A percentile compares a stretch with the other conserved stretches of the same genome.
Conservation (phyloP, 2,113 vertebrate species). For the Electrona antarctica region DNA sequence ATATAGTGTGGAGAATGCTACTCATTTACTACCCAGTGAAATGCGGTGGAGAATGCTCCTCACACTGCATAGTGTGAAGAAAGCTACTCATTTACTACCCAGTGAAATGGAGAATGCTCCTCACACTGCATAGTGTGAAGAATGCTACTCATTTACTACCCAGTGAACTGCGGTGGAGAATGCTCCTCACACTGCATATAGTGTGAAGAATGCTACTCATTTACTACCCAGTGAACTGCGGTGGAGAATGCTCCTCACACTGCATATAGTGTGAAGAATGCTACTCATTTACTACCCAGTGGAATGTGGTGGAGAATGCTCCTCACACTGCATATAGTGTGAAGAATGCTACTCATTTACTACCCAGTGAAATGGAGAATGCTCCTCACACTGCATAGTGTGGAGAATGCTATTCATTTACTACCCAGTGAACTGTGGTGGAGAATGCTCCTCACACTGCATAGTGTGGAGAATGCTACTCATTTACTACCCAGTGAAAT, state of each 20-base stretch:
- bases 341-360: slow-evolving; percentile 43
- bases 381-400: neutral
- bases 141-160: slow-evolving; percentile 45
- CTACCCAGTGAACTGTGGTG: slow-evolving; percentile 38
- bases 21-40: slow-evolving; percentile 46
- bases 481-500: slow-evolving; percentile 47
- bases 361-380: slow-evolving; percentile 41
- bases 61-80: neutral
- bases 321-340: neutral
- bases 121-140: neutral
- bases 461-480: slow-evolving; percentile 17
- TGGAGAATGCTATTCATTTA: slow-evolving; percentile 42
- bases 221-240: slow-evolving; percentile 44
- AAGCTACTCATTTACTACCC: slow-evolving; percentile 44
- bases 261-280: neutral
- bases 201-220: slow-evolving; percentile 32
- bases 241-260: too few relatives aligned
- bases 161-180: too few relatives aligned
- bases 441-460: neutral
- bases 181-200: neutral
- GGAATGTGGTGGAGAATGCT: too few relatives aligned
- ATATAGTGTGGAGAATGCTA: slow-evolving; percentile 7
- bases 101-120: slow-evolving; percentile 42
- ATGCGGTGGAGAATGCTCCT: too few relatives aligned
- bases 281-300: slow-evolving; percentile 43